Percentiles rank a stretch among this genome's conserved stretches.
Evolutionary conservation across 2,113 vertebrate genomes (phyloP).

Genomic region (Capreolus pygargus): DNA sequence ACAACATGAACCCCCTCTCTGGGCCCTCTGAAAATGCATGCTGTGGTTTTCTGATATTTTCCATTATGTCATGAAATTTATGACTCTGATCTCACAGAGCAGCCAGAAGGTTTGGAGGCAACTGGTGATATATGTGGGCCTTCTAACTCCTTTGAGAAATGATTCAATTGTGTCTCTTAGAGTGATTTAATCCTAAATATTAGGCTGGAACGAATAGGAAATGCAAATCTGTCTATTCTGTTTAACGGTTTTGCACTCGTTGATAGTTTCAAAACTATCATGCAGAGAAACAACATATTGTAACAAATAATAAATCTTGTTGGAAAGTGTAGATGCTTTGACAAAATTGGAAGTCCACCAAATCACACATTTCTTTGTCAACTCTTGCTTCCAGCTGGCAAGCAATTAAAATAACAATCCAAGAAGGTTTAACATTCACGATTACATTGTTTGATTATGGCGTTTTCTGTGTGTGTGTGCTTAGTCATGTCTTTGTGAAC

Average conservation of each 20-base stretch:
- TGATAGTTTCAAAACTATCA: conserved; percentile 58
- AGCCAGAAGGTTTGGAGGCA: conserved; percentile 37
- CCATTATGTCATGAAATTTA: conserved; percentile 62
- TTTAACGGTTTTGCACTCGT: conserved; percentile 57
- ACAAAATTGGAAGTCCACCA: conserved; percentile 56
- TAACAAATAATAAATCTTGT: conserved; percentile 65
- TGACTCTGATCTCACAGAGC: conserved; percentile 29
- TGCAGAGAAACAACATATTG: conserved; percentile 40
- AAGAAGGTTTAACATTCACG: conserved; percentile 70
- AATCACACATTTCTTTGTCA: conserved; percentile 51
- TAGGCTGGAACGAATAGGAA: conserved; percentile 65
- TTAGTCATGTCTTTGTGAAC: not conserved
- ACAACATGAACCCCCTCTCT: not conserved
- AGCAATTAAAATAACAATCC: conserved; percentile 78
- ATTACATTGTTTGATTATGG: conserved; percentile 75
- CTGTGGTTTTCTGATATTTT: conserved; percentile 55
- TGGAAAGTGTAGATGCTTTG: conserved; percentile 30
- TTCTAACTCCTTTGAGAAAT: conserved; percentile 43
- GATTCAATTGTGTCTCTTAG: conserved; percentile 39
- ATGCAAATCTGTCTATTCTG: conserved; percentile 58
- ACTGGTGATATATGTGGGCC: not conserved
- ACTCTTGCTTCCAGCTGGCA: conserved; percentile 66
- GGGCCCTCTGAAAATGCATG: conserved; percentile 42
- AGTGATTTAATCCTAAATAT: conserved; percentile 58
- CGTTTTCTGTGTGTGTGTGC: conserved; percentile 39